Percentiles rank a stretch among this genome's conserved stretches.
phyloP scores from a whole-genome alignment of 2,888 invertebrate species.

The Sarcophaga rosellei region DNA sequence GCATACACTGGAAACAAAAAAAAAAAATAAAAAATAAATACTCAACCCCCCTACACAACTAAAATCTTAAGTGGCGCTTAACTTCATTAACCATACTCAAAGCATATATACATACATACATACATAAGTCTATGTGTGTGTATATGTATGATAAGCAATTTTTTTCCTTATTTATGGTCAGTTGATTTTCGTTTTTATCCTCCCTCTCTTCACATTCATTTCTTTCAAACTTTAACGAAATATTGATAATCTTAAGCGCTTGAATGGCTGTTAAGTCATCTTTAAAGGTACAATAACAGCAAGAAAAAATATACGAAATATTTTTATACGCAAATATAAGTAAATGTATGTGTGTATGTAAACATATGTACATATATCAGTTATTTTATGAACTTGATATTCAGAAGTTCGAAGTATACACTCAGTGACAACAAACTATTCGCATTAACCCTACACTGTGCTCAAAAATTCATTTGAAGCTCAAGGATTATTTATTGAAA shows the following conservation, averaged over 20 bases:
- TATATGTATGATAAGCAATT: not conserved
- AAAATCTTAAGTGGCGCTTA: slow-evolving; percentile 62
- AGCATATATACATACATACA: not conserved
- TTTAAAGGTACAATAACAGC: slow-evolving; percentile 71
- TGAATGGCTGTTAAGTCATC: slow-evolving; percentile 77
- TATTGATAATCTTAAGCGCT: slow-evolving; percentile 78
- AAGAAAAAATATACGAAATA: not conserved
- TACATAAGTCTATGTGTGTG: slow-evolving; percentile 23
- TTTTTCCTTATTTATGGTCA: slow-evolving; percentile 43
- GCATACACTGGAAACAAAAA: not conserved
- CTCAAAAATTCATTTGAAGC: no score
- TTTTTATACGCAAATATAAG: not conserved
- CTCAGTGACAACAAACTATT: not conserved
- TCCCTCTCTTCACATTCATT: not conserved
- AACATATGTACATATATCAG: not conserved
- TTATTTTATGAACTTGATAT: not conserved
- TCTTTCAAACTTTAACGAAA: slow-evolving; percentile 66
- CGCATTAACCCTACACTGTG: not conserved
- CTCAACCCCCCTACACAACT: slow-evolving; percentile 6
- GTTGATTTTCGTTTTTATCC: slow-evolving; percentile 44
- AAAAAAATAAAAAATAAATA: not conserved
- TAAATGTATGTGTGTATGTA: no score
- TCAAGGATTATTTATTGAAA: no score
- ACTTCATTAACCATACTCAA: slow-evolving; percentile 57
- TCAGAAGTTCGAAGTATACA: not conserved